Percentiles rank a stretch among this genome's conserved stretches.
Evolutionary conservation across 2,888 invertebrate species (phyloP).

Genomic region (Lysandra coridon): DNA sequence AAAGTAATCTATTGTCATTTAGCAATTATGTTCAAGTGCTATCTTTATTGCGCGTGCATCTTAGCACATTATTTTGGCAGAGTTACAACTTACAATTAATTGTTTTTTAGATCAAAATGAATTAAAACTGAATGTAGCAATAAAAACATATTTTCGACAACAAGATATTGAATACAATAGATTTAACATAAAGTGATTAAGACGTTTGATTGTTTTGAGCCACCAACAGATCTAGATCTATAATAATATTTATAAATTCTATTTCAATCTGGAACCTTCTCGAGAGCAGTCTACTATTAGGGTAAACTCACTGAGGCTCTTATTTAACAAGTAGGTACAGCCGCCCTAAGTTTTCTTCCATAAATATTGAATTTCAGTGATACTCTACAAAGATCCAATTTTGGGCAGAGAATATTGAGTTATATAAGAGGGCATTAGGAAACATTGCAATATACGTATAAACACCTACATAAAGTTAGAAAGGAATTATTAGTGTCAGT

Average conservation of each 20-base stretch:
- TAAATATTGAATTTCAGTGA: conserved; percentile 9
- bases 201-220: neutral
- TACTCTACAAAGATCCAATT: conserved; percentile 4
- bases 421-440: neutral
- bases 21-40: too few relatives aligned
- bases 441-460: neutral
- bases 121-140: neutral
- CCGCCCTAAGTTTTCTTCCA: neutral
- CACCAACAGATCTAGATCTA: neutral
- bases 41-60: too few relatives aligned
- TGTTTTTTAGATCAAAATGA: too few relatives aligned
- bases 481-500: too few relatives aligned
- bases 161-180: neutral
- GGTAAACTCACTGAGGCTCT: neutral
- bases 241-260: neutral
- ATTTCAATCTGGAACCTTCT: neutral
- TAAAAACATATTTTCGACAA: too few relatives aligned
- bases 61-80: too few relatives aligned
- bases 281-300: neutral
- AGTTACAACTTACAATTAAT: too few relatives aligned
- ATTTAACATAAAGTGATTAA: conserved; percentile 1
- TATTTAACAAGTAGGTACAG: neutral
- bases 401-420: neutral
- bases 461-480: neutral
- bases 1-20: too few relatives aligned